Percentiles rank a stretch among this genome's conserved stretches.
phyloP scores from a whole-genome alignment of 1,140 invertebrate genomes.

The Zaprionus camerounensis region DNA sequence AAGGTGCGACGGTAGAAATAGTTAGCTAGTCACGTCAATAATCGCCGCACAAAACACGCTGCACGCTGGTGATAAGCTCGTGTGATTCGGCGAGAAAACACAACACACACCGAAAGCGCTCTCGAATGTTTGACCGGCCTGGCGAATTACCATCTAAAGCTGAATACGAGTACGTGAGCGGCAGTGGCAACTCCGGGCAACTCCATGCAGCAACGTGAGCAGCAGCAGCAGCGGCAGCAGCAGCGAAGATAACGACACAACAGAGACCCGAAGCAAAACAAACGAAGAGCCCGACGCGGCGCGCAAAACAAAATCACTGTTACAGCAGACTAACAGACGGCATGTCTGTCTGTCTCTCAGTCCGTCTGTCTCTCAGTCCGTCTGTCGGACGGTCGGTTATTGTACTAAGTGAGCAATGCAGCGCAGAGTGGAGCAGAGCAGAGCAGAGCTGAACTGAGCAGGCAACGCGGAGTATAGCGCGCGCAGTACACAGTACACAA shows the following conservation, averaged over 20 bases:
- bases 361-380: not conserved
- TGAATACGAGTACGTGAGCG: constrained; percentile 73
- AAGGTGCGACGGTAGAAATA: constrained; percentile 58
- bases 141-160: constrained; percentile 81
- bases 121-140: constrained; percentile 70
- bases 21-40: constrained; percentile 58
- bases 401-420: constrained; percentile 82
- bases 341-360: constrained; percentile 62
- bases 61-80: constrained; percentile 9
- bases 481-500: constrained; percentile 39
- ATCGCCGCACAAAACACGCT: constrained; percentile 57
- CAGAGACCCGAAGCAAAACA: constrained; percentile 76
- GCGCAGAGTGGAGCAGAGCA: not conserved
- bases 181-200: constrained; percentile 37
- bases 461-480: not conserved
- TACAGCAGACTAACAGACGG: constrained; percentile 80
- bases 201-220: constrained; percentile 14
- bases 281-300: constrained; percentile 72
- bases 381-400: constrained; percentile 50
- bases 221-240: constrained; percentile 31
- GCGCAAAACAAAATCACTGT: constrained; percentile 71
- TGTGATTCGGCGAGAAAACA: constrained; percentile 18
- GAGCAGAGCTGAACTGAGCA: not conserved
- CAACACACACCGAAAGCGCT: constrained; percentile 66
- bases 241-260: constrained; percentile 75